Evolutionary conservation across 2,113 vertebrate genomes (phyloP).

Genomic region (Leptocoma aspasia): DNA sequence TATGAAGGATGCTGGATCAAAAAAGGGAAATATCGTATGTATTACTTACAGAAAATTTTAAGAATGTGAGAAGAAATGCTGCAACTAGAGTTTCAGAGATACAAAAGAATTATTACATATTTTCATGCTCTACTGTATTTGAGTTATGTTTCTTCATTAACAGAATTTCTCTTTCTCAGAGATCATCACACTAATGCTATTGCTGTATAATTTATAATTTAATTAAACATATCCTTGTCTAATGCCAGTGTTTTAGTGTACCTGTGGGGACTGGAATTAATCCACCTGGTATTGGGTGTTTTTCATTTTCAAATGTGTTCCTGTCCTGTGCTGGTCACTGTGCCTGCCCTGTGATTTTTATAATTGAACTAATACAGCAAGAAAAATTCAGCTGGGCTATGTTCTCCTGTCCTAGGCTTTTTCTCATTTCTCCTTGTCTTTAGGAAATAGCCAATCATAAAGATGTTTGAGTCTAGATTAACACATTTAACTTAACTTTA

Average conservation of each 20-base stretch:
- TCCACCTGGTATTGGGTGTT: neutral
- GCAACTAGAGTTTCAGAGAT: neutral
- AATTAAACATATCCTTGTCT: neutral
- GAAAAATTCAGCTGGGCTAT: neutral
- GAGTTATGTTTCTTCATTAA: neutral
- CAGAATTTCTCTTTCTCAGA: neutral
- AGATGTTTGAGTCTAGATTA: neutral
- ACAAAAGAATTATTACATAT: neutral
- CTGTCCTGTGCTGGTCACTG: no score
- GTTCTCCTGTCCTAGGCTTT: neutral
- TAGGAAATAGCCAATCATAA: neutral
- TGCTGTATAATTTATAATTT: neutral
- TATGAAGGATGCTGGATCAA: neutral
- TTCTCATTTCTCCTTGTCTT: neutral
- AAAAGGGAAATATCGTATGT: neutral
- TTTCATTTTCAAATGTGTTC: no score
- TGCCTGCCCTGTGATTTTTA: neutral
- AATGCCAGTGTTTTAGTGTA: neutral
- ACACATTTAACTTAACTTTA: neutral
- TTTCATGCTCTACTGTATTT: neutral
- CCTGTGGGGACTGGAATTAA: neutral
- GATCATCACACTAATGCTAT: neutral
- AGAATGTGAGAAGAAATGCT: neutral
- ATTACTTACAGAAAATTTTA: neutral
- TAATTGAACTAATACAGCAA: neutral